A percentile compares a stretch with the other conserved stretches of the same genome.
Conservation (phyloP, 2,888 invertebrate genomes). For the Atherix ibis region DNA sequence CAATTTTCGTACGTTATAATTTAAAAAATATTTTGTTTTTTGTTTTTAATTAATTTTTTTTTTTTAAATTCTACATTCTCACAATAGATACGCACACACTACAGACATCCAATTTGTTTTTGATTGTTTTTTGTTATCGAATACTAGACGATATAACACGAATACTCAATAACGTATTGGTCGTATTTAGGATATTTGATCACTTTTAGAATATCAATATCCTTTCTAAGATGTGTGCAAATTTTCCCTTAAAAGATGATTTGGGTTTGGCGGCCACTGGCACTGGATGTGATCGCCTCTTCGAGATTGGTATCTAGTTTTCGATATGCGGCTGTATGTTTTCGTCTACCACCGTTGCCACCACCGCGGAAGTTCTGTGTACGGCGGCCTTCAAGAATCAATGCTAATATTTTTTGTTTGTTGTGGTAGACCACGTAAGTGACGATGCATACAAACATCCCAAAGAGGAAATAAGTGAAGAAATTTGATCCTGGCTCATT, state of each 20-base stretch:
- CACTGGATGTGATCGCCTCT: constrained; percentile 43
- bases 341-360: constrained; percentile 35
- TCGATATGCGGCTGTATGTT: constrained; percentile 45
- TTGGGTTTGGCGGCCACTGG: constrained; percentile 15
- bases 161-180: too few relatives aligned
- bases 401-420: constrained; percentile 51
- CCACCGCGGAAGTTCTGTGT: constrained; percentile 17
- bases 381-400: constrained; percentile 43
- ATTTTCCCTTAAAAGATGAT: constrained; percentile 15
- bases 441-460: constrained; percentile 41
- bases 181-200: too few relatives aligned
- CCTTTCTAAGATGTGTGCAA: neutral
- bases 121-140: too few relatives aligned
- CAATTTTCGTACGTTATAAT: too few relatives aligned
- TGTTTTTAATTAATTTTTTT: too few relatives aligned
- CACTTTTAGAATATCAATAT: too few relatives aligned
- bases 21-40: too few relatives aligned
- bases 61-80: too few relatives aligned
- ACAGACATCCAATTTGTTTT: too few relatives aligned
- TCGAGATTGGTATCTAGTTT: constrained; percentile 51
- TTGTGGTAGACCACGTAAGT: constrained; percentile 46
- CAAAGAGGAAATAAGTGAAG: constrained; percentile 49
- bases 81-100: too few relatives aligned
- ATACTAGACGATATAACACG: too few relatives aligned
- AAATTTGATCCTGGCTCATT: constrained; percentile 45